phyloP scores from a whole-genome alignment of 1,140 invertebrate genomes.

The Drosophila tristis region DNA sequence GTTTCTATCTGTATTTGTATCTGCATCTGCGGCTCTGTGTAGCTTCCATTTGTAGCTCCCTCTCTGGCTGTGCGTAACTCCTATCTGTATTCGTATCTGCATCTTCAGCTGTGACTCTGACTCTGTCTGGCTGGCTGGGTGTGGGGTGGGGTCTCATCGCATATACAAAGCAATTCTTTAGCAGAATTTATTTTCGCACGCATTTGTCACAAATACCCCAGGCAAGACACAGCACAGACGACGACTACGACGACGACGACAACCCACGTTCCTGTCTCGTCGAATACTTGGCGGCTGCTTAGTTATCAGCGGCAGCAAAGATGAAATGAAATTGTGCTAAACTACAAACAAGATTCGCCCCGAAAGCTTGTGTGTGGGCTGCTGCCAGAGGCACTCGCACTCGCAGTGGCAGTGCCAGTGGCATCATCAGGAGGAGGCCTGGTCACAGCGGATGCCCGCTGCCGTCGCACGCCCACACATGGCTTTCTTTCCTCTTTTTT shows the following conservation, averaged over 20 bases:
- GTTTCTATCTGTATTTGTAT: constrained; percentile 20
- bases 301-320: constrained; percentile 65
- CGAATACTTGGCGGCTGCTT: constrained; percentile 40
- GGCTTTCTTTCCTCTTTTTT: constrained; percentile 47
- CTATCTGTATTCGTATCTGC: constrained; percentile 33
- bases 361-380: constrained; percentile 38
- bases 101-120: constrained; percentile 10
- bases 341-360: constrained; percentile 74
- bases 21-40: constrained; percentile 24
- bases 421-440: too few relatives aligned
- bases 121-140: not conserved
- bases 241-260: constrained; percentile 1
- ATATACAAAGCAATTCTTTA: constrained; percentile 33
- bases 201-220: constrained; percentile 56
- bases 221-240: constrained; percentile 19
- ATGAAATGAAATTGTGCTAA: constrained; percentile 78
- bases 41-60: constrained; percentile 3
- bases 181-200: constrained; percentile 76
- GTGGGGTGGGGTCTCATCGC: constrained; percentile 44
- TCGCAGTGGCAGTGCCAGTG: too few relatives aligned
- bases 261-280: constrained; percentile 53
- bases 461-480: constrained; percentile 56
- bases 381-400: constrained; percentile 20
- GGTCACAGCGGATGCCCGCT: constrained; percentile 6
- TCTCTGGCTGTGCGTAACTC: not conserved